Percentiles rank a stretch among this genome's conserved stretches.
phyloP scores from a whole-genome alignment of 2,888 invertebrate species.

The Ormyrus nitidulus region DNA sequence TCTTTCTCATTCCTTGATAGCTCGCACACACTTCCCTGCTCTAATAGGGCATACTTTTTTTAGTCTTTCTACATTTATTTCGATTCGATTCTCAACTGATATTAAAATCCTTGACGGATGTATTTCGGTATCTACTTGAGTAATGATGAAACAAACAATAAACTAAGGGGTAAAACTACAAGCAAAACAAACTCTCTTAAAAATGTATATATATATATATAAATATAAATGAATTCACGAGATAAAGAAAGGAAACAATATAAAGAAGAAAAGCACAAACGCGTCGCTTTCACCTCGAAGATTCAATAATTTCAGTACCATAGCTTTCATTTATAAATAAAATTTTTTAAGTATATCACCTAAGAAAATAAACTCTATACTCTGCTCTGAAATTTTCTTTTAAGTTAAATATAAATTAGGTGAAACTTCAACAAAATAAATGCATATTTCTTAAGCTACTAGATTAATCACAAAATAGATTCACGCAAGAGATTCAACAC shows the following conservation, averaged over 20 bases:
- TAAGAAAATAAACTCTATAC: conserved; percentile 37
- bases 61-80: conserved; percentile 18
- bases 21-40: no score
- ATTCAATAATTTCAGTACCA: conserved; percentile 19
- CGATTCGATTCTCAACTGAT: conserved; percentile 19
- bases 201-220: conserved; percentile 22
- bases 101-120: neutral
- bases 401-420: conserved; percentile 17
- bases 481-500: conserved; percentile 21
- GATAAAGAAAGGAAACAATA: conserved; percentile 22
- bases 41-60: neutral
- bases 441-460: neutral
- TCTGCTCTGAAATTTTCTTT: conserved; percentile 6
- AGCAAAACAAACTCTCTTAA: conserved; percentile 44
- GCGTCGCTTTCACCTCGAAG: conserved; percentile 44
- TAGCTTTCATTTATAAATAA: conserved; percentile 6
- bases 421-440: conserved; percentile 22
- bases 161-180: conserved; percentile 28
- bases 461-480: conserved; percentile 15
- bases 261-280: conserved; percentile 18
- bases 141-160: conserved; percentile 35
- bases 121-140: conserved; percentile 17
- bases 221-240: conserved; percentile 17
- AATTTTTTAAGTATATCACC: conserved; percentile 26
- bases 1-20: neutral